These are phyloP conservation scores for Beris chalybata DNA, from an alignment of 2,888 invertebrate genomes.

Conservation along the genomic window DNA sequence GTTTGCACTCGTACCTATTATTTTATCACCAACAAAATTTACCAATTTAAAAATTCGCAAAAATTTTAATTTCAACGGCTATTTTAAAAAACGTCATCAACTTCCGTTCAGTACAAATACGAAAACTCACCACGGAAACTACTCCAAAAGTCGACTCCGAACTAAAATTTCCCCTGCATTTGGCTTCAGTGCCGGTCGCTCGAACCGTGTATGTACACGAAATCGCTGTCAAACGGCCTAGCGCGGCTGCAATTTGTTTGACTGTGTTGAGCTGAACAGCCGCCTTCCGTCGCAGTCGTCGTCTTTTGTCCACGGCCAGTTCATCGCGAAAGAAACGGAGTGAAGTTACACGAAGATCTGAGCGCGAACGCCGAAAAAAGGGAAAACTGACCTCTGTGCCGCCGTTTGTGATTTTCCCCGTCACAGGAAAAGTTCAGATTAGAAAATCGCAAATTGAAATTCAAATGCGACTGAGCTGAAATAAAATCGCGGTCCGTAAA, in stretches of 20 bases:
- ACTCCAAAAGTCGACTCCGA: not conserved
- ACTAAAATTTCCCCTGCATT: slow-evolving; percentile 6
- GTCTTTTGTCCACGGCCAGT: slow-evolving; percentile 1
- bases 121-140: slow-evolving; percentile 11
- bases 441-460: not conserved
- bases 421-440: slow-evolving; percentile 5
- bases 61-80: too few relatives aligned
- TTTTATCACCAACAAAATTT: too few relatives aligned
- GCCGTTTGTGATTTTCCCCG: slow-evolving; percentile 5
- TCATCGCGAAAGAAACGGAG: not conserved
- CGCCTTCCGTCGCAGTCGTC: not conserved
- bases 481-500: too few relatives aligned
- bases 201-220: slow-evolving; percentile 1
- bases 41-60: too few relatives aligned
- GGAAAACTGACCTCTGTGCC: slow-evolving; percentile 15
- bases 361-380: not conserved
- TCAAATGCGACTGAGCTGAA: too few relatives aligned
- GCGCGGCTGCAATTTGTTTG: not conserved
- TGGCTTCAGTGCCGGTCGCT: not conserved
- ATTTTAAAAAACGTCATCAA: too few relatives aligned
- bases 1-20: too few relatives aligned
- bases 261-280: not conserved
- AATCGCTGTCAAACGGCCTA: slow-evolving; percentile 18
- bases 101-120: too few relatives aligned
- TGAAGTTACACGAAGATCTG: too few relatives aligned